These are phyloP conservation scores for Samia ricini DNA, from an alignment of 1,140 invertebrate genomes.

Conservation along the genomic window DNA sequence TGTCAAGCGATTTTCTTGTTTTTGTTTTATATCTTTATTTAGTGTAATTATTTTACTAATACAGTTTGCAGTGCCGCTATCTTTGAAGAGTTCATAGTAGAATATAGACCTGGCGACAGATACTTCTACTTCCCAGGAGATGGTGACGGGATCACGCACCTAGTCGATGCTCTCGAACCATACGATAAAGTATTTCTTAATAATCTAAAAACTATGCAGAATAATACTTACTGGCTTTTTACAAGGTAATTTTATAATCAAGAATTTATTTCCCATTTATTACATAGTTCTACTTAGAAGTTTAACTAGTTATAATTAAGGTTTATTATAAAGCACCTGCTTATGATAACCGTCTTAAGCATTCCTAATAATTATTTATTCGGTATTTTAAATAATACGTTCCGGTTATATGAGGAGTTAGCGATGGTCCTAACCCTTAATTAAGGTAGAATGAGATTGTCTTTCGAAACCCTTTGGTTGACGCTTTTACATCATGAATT, in stretches of 20 bases:
- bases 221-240: slow-evolving; percentile 40
- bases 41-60: background rate
- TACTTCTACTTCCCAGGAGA: slow-evolving; percentile 47
- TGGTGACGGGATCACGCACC: slow-evolving; percentile 33
- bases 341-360: too few relatives aligned
- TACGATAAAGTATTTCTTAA: slow-evolving; percentile 27
- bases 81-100: background rate
- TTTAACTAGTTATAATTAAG: too few relatives aligned
- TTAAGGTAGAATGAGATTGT: too few relatives aligned
- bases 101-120: slow-evolving; percentile 29
- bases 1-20: too few relatives aligned
- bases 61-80: background rate
- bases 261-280: background rate
- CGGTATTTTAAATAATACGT: too few relatives aligned
- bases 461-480: too few relatives aligned
- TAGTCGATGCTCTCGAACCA: slow-evolving; percentile 36
- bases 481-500: too few relatives aligned
- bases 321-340: background rate
- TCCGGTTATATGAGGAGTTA: too few relatives aligned
- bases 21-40: background rate
- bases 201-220: slow-evolving; percentile 11
- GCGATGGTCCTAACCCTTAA: too few relatives aligned
- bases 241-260: slow-evolving; percentile 28
- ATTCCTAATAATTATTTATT: too few relatives aligned
- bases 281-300: background rate